Conservation (phyloP, 2,797 vertebrate genomes). For the Silurus lanzhouensis region DNA sequence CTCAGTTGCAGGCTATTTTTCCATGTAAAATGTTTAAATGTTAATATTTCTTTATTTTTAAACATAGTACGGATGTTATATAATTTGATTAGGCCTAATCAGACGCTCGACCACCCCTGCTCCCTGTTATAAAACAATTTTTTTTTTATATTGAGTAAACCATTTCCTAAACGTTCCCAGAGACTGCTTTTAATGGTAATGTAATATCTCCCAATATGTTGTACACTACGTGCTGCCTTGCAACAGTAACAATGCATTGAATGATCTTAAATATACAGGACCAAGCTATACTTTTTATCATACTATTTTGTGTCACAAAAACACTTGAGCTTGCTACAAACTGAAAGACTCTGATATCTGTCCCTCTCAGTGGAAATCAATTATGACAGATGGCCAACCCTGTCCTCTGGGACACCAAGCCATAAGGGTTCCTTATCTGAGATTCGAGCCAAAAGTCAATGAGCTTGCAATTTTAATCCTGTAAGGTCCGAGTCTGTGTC, state of each 20-base stretch:
- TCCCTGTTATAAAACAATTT: not conserved
- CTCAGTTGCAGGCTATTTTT: not conserved
- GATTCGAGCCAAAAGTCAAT: conserved; percentile 11
- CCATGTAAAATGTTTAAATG: not conserved
- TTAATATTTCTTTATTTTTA: too few species aligned
- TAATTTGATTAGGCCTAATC: not conserved
- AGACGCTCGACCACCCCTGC: not conserved
- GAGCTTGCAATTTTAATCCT: not conserved
- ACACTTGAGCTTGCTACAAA: not conserved
- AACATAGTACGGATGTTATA: too few species aligned
- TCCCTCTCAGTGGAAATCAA: conserved; percentile 7
- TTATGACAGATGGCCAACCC: conserved; percentile 8
- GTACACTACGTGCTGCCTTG: not conserved
- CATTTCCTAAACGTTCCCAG: not conserved
- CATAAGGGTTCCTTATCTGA: not conserved
- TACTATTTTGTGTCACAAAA: not conserved
- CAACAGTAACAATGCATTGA: not conserved
- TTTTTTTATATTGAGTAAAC: not conserved
- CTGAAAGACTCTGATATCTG: not conserved
- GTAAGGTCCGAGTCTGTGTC: not conserved
- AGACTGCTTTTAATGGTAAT: not conserved
- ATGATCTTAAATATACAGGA: not conserved
- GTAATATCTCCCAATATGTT: not conserved
- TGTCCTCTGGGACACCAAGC: conserved; percentile 10
- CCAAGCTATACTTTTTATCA: not conserved